These are phyloP conservation scores for Onychostruthus taczanowskii DNA, from an alignment of 2,113 vertebrate genomes.

Conservation along the genomic window DNA sequence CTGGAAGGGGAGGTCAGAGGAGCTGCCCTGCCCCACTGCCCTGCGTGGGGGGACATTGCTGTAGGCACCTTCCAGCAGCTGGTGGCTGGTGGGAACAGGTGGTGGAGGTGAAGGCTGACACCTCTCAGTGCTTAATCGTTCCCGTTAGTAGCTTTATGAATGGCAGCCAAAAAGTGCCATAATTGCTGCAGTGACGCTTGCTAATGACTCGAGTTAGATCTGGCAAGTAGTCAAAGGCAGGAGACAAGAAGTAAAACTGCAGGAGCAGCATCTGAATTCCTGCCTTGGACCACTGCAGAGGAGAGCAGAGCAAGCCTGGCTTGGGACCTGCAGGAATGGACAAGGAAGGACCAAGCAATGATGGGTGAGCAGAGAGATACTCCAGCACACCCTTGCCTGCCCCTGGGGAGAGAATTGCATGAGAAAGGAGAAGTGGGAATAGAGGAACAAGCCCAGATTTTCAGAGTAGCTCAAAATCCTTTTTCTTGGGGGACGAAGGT, in stretches of 20 bases:
- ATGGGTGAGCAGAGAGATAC: neutral
- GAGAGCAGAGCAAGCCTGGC: neutral
- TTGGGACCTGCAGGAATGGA: neutral
- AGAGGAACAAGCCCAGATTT: neutral
- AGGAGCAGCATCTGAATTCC: neutral
- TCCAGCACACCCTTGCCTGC: neutral
- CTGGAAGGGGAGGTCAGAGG: neutral
- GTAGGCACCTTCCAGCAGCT: neutral
- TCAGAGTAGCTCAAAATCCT: neutral
- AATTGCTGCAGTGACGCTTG: conserved; percentile 37
- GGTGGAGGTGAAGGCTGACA: conserved; percentile 50
- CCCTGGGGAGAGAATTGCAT: neutral
- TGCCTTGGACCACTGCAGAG: neutral
- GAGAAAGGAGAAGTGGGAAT: neutral
- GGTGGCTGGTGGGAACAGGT: conserved; percentile 23
- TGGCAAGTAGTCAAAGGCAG: conserved; percentile 38
- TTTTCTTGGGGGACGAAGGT: neutral
- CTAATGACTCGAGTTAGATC: conserved; percentile 54
- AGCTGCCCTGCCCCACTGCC: neutral
- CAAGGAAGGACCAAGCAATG: neutral
- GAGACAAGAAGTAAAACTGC: neutral
- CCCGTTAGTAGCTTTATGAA: conserved; percentile 46
- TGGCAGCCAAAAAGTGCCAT: conserved; percentile 60
- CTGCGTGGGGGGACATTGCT: accelerated
- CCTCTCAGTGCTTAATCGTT: conserved; percentile 22